Conservation (phyloP, 2,113 vertebrate genomes). For the Poeciliopsis occidentalis region DNA sequence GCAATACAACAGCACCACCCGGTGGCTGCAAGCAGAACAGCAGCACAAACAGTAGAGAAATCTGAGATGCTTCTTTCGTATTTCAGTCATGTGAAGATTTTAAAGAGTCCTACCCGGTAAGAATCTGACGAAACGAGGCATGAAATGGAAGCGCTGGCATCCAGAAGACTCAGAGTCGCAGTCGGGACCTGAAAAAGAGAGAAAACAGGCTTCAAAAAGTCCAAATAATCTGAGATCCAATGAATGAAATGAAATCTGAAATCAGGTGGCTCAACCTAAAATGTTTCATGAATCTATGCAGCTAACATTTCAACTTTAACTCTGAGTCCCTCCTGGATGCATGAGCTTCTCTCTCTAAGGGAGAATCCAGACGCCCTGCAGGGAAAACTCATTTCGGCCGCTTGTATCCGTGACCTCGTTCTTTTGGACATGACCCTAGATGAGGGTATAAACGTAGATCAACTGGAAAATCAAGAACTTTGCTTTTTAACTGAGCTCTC, state of each 20-base stretch:
- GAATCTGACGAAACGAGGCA: slow-evolving; percentile 97
- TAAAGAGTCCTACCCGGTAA: slow-evolving; percentile 85
- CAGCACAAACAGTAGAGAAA: background rate
- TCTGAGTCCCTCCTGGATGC: too few species aligned
- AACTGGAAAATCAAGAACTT: too few species aligned
- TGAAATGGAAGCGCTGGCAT: slow-evolving; percentile 95
- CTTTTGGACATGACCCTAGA: too few species aligned
- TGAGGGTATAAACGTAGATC: too few species aligned
- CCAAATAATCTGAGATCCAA: too few species aligned
- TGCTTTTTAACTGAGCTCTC: too few species aligned
- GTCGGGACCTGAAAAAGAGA: slow-evolving; percentile 83
- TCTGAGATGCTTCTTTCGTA: background rate
- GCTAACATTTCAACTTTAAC: background rate
- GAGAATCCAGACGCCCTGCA: too few species aligned
- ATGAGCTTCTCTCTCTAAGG: too few species aligned
- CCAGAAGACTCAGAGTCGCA: slow-evolving; percentile 76
- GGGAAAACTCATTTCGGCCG: too few species aligned
- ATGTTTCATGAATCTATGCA: background rate
- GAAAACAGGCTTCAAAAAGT: background rate
- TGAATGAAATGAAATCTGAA: background rate
- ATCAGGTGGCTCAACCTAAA: too few species aligned
- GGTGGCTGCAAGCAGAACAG: slow-evolving; percentile 48
- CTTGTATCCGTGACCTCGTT: too few species aligned
- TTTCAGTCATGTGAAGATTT: background rate
- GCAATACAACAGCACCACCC: slow-evolving; percentile 68